Base-by-base conservation (phyloP, 2,113 vertebrate genomes). In the Zosterops borbonicus region DNA sequence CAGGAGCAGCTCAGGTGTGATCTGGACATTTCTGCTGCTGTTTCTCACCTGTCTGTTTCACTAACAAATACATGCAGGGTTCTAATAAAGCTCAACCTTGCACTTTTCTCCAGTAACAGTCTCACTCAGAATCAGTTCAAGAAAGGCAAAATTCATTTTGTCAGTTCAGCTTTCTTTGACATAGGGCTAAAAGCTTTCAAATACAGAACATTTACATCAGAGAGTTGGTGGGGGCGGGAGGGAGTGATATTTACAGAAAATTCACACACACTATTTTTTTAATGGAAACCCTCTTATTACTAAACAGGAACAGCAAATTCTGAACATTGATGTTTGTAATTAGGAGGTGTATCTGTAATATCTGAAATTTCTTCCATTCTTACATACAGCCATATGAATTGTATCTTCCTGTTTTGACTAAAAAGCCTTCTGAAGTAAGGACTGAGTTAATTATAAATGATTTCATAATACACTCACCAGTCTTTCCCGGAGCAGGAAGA, bases 361-460 rank as follows among this genome's bases (percentile, higher is more conserved):
- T 76, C 85, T 80, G 41, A 86, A 85, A 47, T 70, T 74, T 82
- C 25, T 78, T 93, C 65, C 28, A 37, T 74, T 91, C 80, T 84
- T 75, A 41, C 16, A 44, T 69, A 92, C 86, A 96, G 81, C 18
- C 60, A 73, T 85, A 74, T 64, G 74, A 92, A 62, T 84, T 89
- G 31, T 41, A 93, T 89, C 91, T 96, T 97, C 78, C 85, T 96
- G 83, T 94, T 98, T 98, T 96, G 80, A 96, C 64, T 91, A 69
- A 73, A 79, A 56, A 56, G 64, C 69, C 65, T 96, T 90, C 42
- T 88, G 74, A 96, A 63, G 41, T 64, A 94, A 92, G 56, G 76
- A 83, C 50, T 59, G 64, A 25, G 9, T 70, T 77, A 77, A 77
- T 94, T 96, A 95, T 89, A 86, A 92, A 94, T 94, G 74, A 89